phyloP scores from a whole-genome alignment of 2,888 invertebrate species.

The Caenorhabditis macrosperma region DNA sequence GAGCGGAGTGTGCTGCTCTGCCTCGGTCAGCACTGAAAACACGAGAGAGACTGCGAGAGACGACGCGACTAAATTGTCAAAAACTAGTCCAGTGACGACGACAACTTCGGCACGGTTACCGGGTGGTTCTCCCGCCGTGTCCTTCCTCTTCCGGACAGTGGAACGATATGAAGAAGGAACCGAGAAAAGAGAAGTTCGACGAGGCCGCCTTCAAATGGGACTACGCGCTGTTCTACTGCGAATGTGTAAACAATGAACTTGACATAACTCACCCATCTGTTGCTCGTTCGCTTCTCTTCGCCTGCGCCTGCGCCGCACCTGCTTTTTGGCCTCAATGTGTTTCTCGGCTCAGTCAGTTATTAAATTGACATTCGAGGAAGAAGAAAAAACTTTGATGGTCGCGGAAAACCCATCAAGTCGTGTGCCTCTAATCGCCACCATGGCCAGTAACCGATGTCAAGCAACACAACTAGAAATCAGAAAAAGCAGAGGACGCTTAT shows the following conservation, averaged over 20 bases:
- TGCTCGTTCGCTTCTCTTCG: constrained; percentile 7
- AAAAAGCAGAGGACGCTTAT: too few relatives aligned
- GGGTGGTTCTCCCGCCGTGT: neutral
- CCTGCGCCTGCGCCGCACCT: constrained; percentile 19
- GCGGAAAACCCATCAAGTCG: neutral
- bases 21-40: constrained; percentile 47
- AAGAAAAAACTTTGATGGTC: neutral
- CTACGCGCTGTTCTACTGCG: neutral
- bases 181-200: neutral
- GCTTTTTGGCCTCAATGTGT: neutral
- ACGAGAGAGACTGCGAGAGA: constrained; percentile 5
- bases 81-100: constrained; percentile 41
- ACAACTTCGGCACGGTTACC: constrained; percentile 6
- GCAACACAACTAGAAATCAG: neutral
- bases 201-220: neutral
- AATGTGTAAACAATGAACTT: constrained; percentile 53
- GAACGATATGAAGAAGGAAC: neutral
- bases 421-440: neutral
- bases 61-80: constrained; percentile 17
- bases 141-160: neutral
- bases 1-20: constrained; percentile 28
- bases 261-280: constrained; percentile 32
- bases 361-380: neutral
- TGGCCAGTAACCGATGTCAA: neutral
- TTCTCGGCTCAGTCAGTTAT: constrained; percentile 1